Conservation (phyloP, 2,888 invertebrate species). For the Andrena bucephala region DNA sequence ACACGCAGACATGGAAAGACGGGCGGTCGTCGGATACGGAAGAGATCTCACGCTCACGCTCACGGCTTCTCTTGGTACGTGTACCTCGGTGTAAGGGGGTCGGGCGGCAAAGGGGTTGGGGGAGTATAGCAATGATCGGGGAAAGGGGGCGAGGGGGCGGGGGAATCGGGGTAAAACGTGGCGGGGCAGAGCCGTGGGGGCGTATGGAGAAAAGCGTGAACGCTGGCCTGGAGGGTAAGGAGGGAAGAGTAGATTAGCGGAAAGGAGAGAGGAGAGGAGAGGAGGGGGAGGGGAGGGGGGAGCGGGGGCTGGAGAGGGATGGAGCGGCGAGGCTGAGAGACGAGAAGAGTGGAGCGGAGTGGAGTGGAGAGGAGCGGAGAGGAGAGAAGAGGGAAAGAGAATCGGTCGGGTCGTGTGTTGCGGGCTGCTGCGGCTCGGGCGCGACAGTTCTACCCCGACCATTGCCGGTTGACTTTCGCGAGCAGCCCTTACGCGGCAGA, state of each 20-base stretch:
- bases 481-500: conserved; percentile 34
- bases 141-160: neutral
- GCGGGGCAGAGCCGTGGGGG: conserved; percentile 46
- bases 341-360: conserved; percentile 12
- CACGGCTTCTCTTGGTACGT: neutral
- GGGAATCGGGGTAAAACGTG: conserved; percentile 25
- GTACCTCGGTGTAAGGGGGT: neutral
- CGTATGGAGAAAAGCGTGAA: conserved; percentile 20
- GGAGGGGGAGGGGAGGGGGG: conserved; percentile 9
- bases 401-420: conserved; percentile 82
- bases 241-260: conserved; percentile 31
- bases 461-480: conserved; percentile 80
- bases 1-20: neutral
- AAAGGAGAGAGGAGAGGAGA: conserved; percentile 4
- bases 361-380: conserved; percentile 9
- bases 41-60: conserved; percentile 20
- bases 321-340: conserved; percentile 21
- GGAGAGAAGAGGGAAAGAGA: conserved; percentile 56
- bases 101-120: conserved; percentile 1
- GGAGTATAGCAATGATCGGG: conserved; percentile 40
- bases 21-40: conserved; percentile 44
- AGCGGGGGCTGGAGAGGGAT: conserved; percentile 17
- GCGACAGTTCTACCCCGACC: conserved; percentile 84
- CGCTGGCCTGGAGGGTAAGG: conserved; percentile 10
- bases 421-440: conserved; percentile 85